A percentile compares a stretch with the other conserved stretches of the same genome.
phyloP scores from a whole-genome alignment of 1,140 invertebrate species.

The Tribolium castaneum region DNA sequence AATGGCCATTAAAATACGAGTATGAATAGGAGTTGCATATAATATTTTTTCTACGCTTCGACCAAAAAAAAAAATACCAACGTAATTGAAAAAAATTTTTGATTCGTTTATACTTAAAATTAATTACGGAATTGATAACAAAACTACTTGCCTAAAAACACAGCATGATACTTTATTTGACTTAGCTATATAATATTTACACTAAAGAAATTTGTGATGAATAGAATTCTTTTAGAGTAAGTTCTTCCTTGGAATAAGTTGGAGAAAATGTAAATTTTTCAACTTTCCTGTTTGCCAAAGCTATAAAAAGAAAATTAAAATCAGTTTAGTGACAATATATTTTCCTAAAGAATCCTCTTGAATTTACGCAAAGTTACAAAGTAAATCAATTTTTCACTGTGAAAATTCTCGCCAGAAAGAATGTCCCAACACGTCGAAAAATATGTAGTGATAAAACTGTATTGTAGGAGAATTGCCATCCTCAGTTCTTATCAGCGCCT shows the following conservation, averaged over 20 bases:
- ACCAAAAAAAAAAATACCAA: no score
- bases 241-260: neutral
- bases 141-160: no score
- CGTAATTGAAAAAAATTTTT: no score
- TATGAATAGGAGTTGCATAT: no score
- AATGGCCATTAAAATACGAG: no score
- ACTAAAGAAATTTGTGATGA: no score
- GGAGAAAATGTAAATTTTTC: slow-evolving; percentile 16
- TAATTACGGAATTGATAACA: no score
- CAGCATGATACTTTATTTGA: no score
- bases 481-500: slow-evolving; percentile 34
- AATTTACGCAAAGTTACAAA: slow-evolving; percentile 29
- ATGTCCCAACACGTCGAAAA: slow-evolving; percentile 40
- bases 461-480: slow-evolving; percentile 40
- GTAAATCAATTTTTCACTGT: slow-evolving; percentile 38
- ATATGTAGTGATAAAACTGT: slow-evolving; percentile 40
- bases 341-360: neutral
- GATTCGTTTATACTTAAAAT: no score
- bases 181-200: no score
- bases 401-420: slow-evolving; percentile 8
- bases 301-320: slow-evolving; percentile 27
- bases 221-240: neutral
- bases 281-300: slow-evolving; percentile 1
- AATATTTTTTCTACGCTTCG: no score
- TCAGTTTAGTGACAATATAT: slow-evolving; percentile 5